These are phyloP conservation scores for Dastarcus helophoroides DNA, from an alignment of 2,888 invertebrate species.

Conservation along the genomic window DNA sequence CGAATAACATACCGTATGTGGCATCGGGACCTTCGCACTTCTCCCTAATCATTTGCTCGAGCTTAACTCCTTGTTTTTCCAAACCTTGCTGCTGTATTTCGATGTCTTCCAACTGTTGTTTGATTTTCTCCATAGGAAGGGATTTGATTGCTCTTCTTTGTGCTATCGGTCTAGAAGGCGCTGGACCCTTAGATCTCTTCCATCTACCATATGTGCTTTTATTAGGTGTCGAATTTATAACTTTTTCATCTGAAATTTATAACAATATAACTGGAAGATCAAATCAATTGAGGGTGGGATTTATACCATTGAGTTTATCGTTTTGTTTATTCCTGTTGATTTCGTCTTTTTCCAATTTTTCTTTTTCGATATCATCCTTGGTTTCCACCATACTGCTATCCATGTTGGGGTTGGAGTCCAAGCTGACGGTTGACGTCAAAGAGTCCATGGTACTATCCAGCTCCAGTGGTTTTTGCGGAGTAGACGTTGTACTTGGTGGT, in stretches of 20 bases:
- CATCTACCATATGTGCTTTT: conserved; percentile 57
- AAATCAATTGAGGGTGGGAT: conserved; percentile 13
- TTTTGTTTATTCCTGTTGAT: conserved; percentile 43
- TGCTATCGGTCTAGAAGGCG: conserved; percentile 64
- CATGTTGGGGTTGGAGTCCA: too few species aligned
- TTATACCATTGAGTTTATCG: conserved; percentile 21
- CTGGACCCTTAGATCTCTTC: conserved; percentile 70
- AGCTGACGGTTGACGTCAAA: too few species aligned
- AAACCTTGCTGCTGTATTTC: conserved; percentile 81
- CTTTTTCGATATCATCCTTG: conserved; percentile 39
- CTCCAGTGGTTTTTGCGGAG: too few species aligned
- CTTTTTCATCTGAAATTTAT: background rate
- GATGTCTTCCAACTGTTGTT: conserved; percentile 64
- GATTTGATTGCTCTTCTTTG: conserved; percentile 53
- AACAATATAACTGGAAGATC: background rate
- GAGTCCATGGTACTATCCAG: too few species aligned
- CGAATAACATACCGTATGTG: conserved; percentile 25
- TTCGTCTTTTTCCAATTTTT: conserved; percentile 48
- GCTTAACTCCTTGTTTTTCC: conserved; percentile 80
- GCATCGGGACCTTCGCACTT: conserved; percentile 52
- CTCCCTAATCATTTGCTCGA: conserved; percentile 81
- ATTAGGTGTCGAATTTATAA: conserved; percentile 29
- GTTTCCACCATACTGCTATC: background rate
- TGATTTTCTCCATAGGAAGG: conserved; percentile 50
- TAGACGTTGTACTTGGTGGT: conserved; percentile 38